Conservation (phyloP, 2,113 vertebrate genomes). For the Lepus americanus region DNA sequence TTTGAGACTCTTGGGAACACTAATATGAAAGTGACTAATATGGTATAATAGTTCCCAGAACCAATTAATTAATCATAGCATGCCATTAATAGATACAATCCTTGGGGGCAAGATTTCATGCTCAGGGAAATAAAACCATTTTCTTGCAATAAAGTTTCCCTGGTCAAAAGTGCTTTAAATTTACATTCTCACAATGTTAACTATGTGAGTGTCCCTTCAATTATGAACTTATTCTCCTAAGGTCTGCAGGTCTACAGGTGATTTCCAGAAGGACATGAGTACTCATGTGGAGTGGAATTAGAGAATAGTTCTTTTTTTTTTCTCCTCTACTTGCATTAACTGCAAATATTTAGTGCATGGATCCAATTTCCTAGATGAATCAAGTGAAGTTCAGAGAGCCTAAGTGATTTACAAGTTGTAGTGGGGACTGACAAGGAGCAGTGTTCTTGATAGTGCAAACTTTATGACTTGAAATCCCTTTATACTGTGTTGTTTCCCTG, state of each 20-base stretch:
- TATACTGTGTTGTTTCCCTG: fast-evolving
- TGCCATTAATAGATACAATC: conserved; percentile 65
- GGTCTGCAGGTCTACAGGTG: not conserved
- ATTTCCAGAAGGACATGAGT: not conserved
- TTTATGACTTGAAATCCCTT: not conserved
- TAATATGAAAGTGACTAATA: conserved; percentile 73
- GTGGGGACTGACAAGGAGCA: not conserved
- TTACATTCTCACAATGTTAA: not conserved
- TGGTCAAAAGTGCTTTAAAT: conserved; percentile 33
- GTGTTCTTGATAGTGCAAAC: not conserved
- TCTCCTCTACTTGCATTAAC: not conserved
- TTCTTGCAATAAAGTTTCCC: conserved; percentile 65
- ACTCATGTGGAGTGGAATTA: not conserved
- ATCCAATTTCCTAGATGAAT: not conserved
- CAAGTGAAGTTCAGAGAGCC: not conserved
- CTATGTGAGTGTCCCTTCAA: not conserved
- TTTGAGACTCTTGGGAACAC: conserved; percentile 53
- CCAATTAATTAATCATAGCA: conserved; percentile 69
- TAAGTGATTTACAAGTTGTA: not conserved
- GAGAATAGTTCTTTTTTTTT: not conserved
- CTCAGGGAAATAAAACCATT: conserved; percentile 65
- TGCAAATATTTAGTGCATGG: not conserved
- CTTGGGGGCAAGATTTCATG: conserved; percentile 20
- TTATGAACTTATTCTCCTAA: conserved; percentile 1
- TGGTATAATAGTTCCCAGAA: conserved; percentile 65